Evolutionary conservation across 1,140 invertebrate genomes (phyloP), one percentile per base, ranked within the genome.

Genomic region (Brachionus sp.): DNA sequence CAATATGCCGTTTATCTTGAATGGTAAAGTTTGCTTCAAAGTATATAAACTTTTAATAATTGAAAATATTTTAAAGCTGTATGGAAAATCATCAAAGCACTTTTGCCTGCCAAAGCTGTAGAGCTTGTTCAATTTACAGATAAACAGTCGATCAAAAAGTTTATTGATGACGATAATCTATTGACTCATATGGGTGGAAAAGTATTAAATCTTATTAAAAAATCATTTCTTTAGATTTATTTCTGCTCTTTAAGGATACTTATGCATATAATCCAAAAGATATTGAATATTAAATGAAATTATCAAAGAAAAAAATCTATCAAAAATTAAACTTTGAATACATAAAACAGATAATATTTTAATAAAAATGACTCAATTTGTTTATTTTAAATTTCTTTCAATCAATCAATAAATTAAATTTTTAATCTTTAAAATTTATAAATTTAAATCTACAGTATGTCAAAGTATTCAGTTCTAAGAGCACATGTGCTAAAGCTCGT

Each of bases 21-120:
- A 46, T 42, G 39, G 53, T 80, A 82, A 57, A 12, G 12, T 75
- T 16, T 23, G 2, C 9, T 16, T 46, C 6, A 1, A 5, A 46
- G 0, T 25, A 35, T 46, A 13, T 12, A 16, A 82, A 33, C 68
- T 39, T 78, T 73, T n/a, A 39, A 57, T 44, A 25, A 78, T 77
- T 80, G 68, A 80, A 75, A 42, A 77, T 84, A 85, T 85, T 84
- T 84, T 90, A 89, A 86, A 93, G 94, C 95, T 83, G 93, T 93
- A 3, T 95, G 95, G 88, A 95, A 94, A 89, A 91, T 96, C 66
- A 93, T 96, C 35, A 96, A 95, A 89, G 90, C 91, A 0, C 92
- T 94, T 90, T 86, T 96, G 53, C 94, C 94, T 9, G 92, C 94
- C 4, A 93, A 94, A 88, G 94, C 93, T 37, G 92, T 95, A 33